Base-by-base conservation (phyloP, 2,888 invertebrate species). In the Scaptomyza caliginosa region DNA sequence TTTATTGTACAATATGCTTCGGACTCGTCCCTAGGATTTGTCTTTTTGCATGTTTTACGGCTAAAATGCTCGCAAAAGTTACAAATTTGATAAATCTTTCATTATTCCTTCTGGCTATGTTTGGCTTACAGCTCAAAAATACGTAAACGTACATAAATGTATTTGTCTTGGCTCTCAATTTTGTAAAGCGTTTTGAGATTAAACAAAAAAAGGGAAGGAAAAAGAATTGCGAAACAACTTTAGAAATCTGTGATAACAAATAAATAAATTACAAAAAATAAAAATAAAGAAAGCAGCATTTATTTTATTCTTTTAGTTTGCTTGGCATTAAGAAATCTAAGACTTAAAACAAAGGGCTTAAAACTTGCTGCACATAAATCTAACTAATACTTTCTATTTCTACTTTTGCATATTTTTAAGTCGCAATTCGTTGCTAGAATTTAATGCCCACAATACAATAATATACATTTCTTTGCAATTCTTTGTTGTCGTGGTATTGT, bases 1-100 rank as follows among this genome's bases (percentile, higher is more conserved):
- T 79, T 85, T 85, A 66, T 78, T 63, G 65, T 78, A 51, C 67
- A 72, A 82, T 72, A 81, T 81, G 79, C 16, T 36, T 40, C 16
- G 26, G 43, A 32, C 40, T 40, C 52, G 43, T 24, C 7, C 8
- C 11, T 16, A 46, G 17, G 16, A 52, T 38, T 58, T 46, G 34
- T 40, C 8, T 51, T 38, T 39, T 38, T 39, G 48, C 40, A 48
- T 66, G 21, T 51, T 46, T 39, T 49, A 32, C 11, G 50, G 24
- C 46, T 42, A 7, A 38, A 36, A 38, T 26, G 40, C n/a, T 54
- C 16, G 8, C 13, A 56, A 42, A 50, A 54, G 40, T 45, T 65
- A 38, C 26, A 66, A 65, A 54, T 65, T 59, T 65, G 49, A 59
- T 43, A 60, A 75, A 62, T 66, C 38, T 58, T 40, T 30, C 7